Evolutionary conservation across 2,888 invertebrate species (phyloP), one percentile per base, ranked within the genome.

Genomic region (Dastarcus helophoroides): DNA sequence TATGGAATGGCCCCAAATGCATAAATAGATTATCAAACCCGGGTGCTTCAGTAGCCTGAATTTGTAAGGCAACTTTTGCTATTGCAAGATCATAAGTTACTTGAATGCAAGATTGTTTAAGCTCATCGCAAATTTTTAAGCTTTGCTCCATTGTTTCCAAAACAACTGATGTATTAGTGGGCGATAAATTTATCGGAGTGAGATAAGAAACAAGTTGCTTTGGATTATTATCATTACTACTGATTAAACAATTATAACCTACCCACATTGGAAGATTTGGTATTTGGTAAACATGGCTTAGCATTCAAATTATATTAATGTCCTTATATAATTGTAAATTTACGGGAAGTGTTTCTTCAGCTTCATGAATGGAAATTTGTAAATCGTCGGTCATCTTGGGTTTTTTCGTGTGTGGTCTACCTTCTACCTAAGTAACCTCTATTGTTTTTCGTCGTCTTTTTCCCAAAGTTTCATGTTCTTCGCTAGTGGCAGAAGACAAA

Each of bases 31-130:
- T 42, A 19, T 26, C 15, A 44, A 44, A 52, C 32, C 29, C 33
- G 26, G 43, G 38, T 22, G n/a, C n/a, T n/a, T n/a, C n/a, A n/a
- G n/a, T n/a, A n/a, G n/a, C n/a, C n/a, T n/a, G n/a, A n/a, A n/a
- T n/a, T n/a, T n/a, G n/a, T n/a, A n/a, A n/a, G n/a, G n/a, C n/a
- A n/a, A n/a, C n/a, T n/a, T n/a, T n/a, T 16, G 46, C 45, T 13
- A 47, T 48, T 8, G 46, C 47, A 15, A 50, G 35, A 36, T 50
- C 48, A 31, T 46, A 49, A 5, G 48, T 43, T 2, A 48, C 44
- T 25, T 36, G 21, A 4, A 43, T 40, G n/a, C n/a, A n/a, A n/a
- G n/a, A n/a, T n/a, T n/a, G n/a, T n/a, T n/a, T n/a, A n/a, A n/a
- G n/a, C n/a, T n/a, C n/a, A n/a, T n/a, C n/a, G n/a, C n/a, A n/a